Conservation (phyloP, 2,888 invertebrate genomes). For the Brachyptera putata region DNA sequence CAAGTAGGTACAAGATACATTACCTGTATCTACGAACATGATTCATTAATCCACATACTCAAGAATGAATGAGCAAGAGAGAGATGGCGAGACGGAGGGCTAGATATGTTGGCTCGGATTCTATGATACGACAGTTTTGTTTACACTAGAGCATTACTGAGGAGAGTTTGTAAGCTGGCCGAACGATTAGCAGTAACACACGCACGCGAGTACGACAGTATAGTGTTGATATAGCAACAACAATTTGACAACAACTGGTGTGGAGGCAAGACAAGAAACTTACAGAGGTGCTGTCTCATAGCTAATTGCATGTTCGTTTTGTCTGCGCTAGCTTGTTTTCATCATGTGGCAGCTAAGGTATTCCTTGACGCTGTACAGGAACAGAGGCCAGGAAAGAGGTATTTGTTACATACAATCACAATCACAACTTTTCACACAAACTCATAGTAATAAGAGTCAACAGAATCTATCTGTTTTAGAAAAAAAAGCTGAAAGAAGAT, state of each 20-base stretch:
- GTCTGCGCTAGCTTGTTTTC: neutral
- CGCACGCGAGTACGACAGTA: neutral
- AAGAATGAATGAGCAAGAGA: neutral
- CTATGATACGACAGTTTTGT: too few species aligned
- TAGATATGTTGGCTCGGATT: neutral
- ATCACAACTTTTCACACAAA: too few species aligned
- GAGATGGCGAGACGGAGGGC: neutral
- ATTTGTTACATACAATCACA: too few species aligned
- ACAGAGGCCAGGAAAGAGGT: neutral
- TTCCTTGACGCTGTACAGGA: neutral
- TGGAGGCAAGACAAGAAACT: neutral
- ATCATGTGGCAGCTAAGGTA: neutral
- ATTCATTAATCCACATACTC: neutral
- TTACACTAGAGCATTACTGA: too few species aligned
- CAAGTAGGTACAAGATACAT: too few species aligned
- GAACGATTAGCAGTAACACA: too few species aligned
- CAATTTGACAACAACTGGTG: neutral
- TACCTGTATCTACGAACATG: too few species aligned
- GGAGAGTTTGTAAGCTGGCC: too few species aligned
- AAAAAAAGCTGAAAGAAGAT: too few species aligned
- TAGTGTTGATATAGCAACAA: neutral
- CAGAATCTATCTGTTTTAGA: too few species aligned
- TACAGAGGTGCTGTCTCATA: constrained; percentile 9
- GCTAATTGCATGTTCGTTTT: constrained; percentile 2
- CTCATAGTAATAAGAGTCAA: too few species aligned